Evolutionary conservation across 1,140 invertebrate genomes (phyloP), one percentile per base, ranked within the genome.

Genomic region (Scaptomyza graminum): DNA sequence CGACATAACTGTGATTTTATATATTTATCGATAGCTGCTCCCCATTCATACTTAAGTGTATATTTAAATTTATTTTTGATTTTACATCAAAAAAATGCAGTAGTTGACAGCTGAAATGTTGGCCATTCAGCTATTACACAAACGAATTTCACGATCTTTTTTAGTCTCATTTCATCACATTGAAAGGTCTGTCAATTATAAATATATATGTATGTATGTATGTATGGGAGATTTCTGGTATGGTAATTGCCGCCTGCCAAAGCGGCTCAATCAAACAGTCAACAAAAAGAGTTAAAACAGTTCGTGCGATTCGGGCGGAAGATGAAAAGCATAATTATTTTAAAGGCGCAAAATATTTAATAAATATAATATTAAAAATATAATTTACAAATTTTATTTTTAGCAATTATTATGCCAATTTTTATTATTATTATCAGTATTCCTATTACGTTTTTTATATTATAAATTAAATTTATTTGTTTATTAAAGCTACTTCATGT

Each of bases 151-250:
- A 74, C 55, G 60, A 65, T 74, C 59, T 46, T 76, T 73, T 67
- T 74, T 31, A 57, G 65, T 64, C 78, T 72, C 52, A 78, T 85
- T 85, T 82, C 82, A 79, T 41, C 87, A 85, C 70, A 85, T 87
- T 75, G 74, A 87, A 88, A 85, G 82, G 75, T 82, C 78, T 87
- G 75, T 85, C 83, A 85, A 88, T 85, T 81, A 78, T 43, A 54
- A 28, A 34, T 16, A 56, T 50, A 0, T 44, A 16, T n/a, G n/a
- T 31, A 13, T 22, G 8, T 65, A 61, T 15, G 46, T 31, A 57
- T 18, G 46, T 31, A 18, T 44, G 13, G 8, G 39, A 57, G 52
- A 66, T 66, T 64, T 77, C 50, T 81, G 70, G 56, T 82, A 85
- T 73, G 71, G 67, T 76, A 88, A 88, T 85, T 85, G 82, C 66